A percentile compares a stretch with the other conserved stretches of the same genome.
Conservation (phyloP, 2,888 invertebrate species). For the Eilema depressum region DNA sequence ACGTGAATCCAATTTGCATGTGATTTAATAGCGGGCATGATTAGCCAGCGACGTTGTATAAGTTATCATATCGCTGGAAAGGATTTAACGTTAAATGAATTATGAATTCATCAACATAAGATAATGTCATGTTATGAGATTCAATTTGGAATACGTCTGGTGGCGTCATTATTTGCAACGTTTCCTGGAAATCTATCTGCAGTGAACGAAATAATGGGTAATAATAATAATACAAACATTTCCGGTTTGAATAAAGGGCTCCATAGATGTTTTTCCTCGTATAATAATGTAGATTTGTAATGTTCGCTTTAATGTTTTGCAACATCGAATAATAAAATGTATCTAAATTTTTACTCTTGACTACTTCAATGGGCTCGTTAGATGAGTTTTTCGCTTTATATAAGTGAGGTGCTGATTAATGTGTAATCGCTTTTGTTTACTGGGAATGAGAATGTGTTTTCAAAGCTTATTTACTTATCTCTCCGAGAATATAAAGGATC, state of each 20-base stretch:
- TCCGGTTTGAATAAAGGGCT: neutral
- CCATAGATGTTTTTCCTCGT: neutral
- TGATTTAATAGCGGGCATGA: conserved; percentile 29
- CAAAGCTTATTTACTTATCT: neutral
- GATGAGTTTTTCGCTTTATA: too few relatives aligned
- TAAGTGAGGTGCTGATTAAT: too few relatives aligned
- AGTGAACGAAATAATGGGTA: neutral
- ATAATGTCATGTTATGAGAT: neutral
- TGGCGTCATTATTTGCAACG: neutral
- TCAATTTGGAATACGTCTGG: neutral
- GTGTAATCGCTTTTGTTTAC: too few relatives aligned
- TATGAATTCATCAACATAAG: neutral
- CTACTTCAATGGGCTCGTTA: too few relatives aligned
- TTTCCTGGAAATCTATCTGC: neutral
- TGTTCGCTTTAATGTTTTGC: neutral
- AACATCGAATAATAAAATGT: too few relatives aligned
- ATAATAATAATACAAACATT: neutral
- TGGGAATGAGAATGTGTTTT: too few relatives aligned
- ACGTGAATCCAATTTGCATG: conserved; percentile 29
- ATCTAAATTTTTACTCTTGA: too few relatives aligned
- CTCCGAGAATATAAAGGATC: neutral
- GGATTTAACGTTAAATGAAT: neutral
- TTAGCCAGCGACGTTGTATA: conserved; percentile 15
- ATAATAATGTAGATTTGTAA: neutral
- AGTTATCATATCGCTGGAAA: neutral